phyloP scores from a whole-genome alignment of 2,113 vertebrate genomes.

The Acrocephalus arundinaceus region DNA sequence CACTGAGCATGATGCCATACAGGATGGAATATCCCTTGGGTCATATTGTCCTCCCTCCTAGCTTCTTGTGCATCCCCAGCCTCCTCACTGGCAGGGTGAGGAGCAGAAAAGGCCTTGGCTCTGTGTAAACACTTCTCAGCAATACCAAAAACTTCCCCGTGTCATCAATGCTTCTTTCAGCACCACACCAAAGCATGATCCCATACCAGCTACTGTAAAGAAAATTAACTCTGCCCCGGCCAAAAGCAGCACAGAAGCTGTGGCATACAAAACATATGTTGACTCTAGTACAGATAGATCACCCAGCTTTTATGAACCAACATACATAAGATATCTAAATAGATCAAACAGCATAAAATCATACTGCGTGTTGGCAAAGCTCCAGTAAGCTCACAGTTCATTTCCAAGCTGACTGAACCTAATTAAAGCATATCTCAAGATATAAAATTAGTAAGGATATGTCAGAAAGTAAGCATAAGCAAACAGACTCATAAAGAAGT shows the following conservation, averaged over 20 bases:
- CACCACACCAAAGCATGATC: not conserved
- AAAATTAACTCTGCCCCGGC: not conserved
- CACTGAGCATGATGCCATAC: not conserved
- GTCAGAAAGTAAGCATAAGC: not conserved
- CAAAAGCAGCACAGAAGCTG: not conserved
- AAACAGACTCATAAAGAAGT: not conserved
- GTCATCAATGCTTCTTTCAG: not conserved
- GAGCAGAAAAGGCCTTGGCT: not conserved
- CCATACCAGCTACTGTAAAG: not conserved
- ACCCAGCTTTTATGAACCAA: not conserved
- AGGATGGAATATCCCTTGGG: not conserved
- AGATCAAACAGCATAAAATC: not conserved
- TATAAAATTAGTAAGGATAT: not conserved
- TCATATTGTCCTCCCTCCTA: not conserved
- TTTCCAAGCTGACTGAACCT: conserved; percentile 1
- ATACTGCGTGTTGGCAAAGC: not conserved
- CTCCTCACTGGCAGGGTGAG: accelerated
- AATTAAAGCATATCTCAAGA: not conserved
- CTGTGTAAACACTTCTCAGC: not conserved
- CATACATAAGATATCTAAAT: not conserved
- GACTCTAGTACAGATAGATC: not conserved
- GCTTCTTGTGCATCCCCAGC: not conserved
- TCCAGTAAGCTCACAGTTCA: not conserved
- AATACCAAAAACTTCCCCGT: not conserved
- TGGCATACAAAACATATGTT: not conserved